Base-by-base conservation (phyloP, 2,888 invertebrate species). In the Blera fallax region DNA sequence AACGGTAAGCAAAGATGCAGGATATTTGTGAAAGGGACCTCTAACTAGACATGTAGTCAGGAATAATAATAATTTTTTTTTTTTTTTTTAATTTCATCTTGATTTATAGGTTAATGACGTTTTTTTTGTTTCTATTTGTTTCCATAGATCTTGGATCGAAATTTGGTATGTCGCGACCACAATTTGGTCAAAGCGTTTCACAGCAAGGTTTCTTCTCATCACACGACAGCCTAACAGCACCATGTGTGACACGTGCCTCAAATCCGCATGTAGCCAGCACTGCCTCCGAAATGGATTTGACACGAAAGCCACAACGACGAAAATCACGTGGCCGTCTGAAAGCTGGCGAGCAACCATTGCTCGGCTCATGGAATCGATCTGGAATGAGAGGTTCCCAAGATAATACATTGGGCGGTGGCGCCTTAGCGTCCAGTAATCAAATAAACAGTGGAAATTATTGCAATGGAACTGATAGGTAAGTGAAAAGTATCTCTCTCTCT, bases 221-320 rank as follows among this genome's bases (percentile, higher is more conserved):
- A 89, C 94, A 96, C 89, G 96, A 96, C 91, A 96, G 96, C 89
- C 94, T 96, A 91, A 94, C 95, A 89, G 94, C 94, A 88, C 94
- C 94, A 89, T 94, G 95, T 92, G 94, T 94, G 87, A 95, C 95
- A 92, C 93, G 95, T 89, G 94, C 92, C 88, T 91, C 91, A 88
- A 93, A 89, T 92, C 90, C 92, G 87, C 93, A 88, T 91, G 94
- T 94, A 88, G 93, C 94, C 89, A 93, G 94, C 88, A 93, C 94
- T 87, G 94, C 94, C 89, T 95, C 95, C 91, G 96, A 96, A 92
- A 93, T 96, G 92, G 96, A 96, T 92, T 93, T 96, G 89, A 95
- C 95, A 88, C 93, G 93, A 90, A 95, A 94, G 91, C 85, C 85
- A 85, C 93, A 94, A 89, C 93, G 93, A 89, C 93, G 94, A 89